Base-by-base conservation (phyloP, 2,797 vertebrate genomes). In the Poeciliopsis paucimaculata region DNA sequence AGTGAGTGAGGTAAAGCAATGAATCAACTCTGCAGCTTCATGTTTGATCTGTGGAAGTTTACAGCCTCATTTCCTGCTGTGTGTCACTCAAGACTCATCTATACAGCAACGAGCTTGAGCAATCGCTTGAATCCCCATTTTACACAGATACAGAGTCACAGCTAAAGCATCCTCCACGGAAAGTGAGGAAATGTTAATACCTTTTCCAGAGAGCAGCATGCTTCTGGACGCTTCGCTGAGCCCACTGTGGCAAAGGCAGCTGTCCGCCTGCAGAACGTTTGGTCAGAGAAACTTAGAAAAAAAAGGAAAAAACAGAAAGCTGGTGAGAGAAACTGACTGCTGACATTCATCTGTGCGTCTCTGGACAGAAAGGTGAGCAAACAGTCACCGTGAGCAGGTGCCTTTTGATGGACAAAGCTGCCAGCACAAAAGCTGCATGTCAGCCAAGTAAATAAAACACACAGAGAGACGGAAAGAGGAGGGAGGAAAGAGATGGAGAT, bases 311-410 rank as follows among this genome's bases (percentile, higher is more conserved):
- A 9, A 45, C 39, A 1, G 18, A 34, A 77, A 15, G 45, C 60
- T 86, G 79, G 84, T 77, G 76, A 79, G 82, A 89, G 53, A 6
- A 57, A 77, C 86, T 82, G 75, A 88, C 62, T 75, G 72, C 86
- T 91, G 91, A 94, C 91, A 90, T 82, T 91, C 84, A 87, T 91
- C 74, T 80, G 77, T 86, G 89, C 74, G 60, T 64, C 89, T 90
- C 81, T 87, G 89, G 90, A 93, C 89, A 85, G 89, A 89, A 93
- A 92, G 91, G 91, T 91, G 91, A 94, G 86, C 91, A 94, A 94
- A 94, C 92, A 92, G 87, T 92, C 93, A 92, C 83, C 83, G 78
- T 91, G 90, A 94, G 93, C 94, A 94, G 93, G 91, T 94, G 92
- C 90, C 89, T 89, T 92, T 87, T 94, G 93, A 95, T 90, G 90